phyloP scores from a whole-genome alignment of 2,113 vertebrate species.

The Protobothrops flavoviridis region DNA sequence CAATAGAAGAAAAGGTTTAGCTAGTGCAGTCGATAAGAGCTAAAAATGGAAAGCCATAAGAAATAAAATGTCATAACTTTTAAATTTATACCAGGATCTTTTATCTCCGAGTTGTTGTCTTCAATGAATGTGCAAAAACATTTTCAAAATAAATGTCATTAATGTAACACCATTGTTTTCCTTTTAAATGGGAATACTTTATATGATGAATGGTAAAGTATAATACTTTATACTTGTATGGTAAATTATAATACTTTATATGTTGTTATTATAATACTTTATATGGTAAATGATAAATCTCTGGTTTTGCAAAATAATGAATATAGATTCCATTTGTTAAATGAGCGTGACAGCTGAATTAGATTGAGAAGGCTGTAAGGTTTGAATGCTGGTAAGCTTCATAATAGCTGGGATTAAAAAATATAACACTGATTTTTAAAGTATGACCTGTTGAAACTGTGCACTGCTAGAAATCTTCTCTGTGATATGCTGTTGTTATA shows the following conservation, averaged over 20 bases:
- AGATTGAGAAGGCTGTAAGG: not conserved
- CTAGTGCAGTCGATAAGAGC: not conserved
- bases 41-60: not conserved
- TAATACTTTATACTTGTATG: not conserved
- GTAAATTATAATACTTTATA: not conserved
- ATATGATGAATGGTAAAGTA: not conserved
- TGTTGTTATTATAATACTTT: not conserved
- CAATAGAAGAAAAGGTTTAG: not conserved
- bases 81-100: not conserved
- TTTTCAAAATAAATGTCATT: not conserved
- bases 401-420: slow-evolving; percentile 1
- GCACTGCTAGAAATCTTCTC: not conserved
- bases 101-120: not conserved
- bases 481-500: not conserved
- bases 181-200: not conserved
- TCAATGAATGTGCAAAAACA: not conserved
- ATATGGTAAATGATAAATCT: not conserved
- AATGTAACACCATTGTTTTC: not conserved
- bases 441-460: not conserved
- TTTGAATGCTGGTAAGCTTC: not conserved
- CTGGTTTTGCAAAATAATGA: not conserved
- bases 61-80: not conserved
- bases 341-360: not conserved
- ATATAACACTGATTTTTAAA: not conserved
- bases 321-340: not conserved